Evolutionary conservation across 1,140 invertebrate species (phyloP).

Genomic region (Nylanderia fulva): DNA sequence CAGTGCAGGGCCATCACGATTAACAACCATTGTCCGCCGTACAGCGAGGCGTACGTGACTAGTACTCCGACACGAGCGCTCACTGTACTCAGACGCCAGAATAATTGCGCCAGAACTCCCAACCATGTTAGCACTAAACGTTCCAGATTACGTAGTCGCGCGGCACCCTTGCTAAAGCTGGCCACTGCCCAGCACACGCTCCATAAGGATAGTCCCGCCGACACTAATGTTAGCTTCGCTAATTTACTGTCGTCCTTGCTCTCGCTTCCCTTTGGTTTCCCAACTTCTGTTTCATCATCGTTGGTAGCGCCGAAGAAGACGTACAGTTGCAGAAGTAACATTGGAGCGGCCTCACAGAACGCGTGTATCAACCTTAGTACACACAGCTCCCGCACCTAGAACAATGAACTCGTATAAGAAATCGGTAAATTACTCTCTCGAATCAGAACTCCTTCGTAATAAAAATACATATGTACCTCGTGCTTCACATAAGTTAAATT

Average conservation of each 20-base stretch:
- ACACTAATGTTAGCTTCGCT: constrained; percentile 93
- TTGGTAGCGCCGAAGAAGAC: constrained; percentile 87
- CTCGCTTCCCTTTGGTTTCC: constrained; percentile 67
- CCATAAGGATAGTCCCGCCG: constrained; percentile 92
- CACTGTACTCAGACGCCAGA: constrained; percentile 95
- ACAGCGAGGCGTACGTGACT: constrained; percentile 94
- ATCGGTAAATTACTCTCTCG: background rate
- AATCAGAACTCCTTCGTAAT: background rate
- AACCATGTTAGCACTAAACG: constrained; percentile 95
- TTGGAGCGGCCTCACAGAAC: constrained; percentile 94
- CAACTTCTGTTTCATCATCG: constrained; percentile 60
- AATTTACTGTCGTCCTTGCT: constrained; percentile 84
- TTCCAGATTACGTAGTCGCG: constrained; percentile 91
- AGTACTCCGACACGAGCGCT: constrained; percentile 92
- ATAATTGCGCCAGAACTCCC: constrained; percentile 92
- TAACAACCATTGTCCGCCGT: constrained; percentile 89
- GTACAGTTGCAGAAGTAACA: constrained; percentile 94
- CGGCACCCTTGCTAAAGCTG: constrained; percentile 95
- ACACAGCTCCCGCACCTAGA: constrained; percentile 89
- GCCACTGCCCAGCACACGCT: constrained; percentile 96
- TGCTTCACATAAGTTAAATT: constrained; percentile 93
- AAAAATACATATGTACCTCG: constrained; percentile 87
- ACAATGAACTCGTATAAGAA: background rate
- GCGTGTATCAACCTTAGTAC: constrained; percentile 94
- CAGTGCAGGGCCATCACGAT: constrained; percentile 92